These are phyloP conservation scores for Cisticola juncidis DNA, from an alignment of 2,113 vertebrate species.

Conservation along the genomic window DNA sequence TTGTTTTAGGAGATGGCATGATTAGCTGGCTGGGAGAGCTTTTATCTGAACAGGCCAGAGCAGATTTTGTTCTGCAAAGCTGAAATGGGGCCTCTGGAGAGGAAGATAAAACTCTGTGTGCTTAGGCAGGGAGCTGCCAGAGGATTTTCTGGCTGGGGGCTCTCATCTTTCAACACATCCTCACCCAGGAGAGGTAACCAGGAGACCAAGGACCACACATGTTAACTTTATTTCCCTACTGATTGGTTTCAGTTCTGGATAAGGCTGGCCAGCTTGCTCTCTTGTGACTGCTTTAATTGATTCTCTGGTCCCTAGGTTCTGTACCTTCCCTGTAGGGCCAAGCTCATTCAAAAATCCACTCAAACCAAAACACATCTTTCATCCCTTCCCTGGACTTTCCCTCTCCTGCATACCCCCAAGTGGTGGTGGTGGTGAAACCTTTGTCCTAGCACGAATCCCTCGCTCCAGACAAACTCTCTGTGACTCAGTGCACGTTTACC, in stretches of 20 bases:
- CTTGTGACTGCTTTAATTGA: not conserved
- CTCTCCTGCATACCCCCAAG: not conserved
- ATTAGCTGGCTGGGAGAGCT: not conserved
- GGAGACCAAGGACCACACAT: not conserved
- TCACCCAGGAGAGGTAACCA: not conserved
- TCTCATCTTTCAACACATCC: not conserved
- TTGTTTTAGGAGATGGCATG: not conserved
- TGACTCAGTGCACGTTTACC: not conserved
- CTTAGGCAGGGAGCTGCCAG: not conserved
- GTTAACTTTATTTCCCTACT: not conserved
- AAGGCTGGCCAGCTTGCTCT: not conserved
- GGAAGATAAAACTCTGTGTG: not conserved
- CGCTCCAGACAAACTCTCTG: not conserved
- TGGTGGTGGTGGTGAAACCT: not conserved
- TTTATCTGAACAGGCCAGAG: not conserved
- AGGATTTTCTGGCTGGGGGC: not conserved
- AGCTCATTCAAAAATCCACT: not conserved
- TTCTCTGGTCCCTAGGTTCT: not conserved
- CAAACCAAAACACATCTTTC: not conserved
- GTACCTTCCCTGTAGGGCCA: not conserved
- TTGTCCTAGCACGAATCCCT: not conserved
- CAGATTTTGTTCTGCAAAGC: not conserved
- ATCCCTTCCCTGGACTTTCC: not conserved
- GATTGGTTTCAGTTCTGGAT: not conserved
- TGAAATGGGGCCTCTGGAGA: not conserved